These are phyloP conservation scores for Climacteris rufus DNA, from an alignment of 2,113 vertebrate genomes.

Conservation along the genomic window DNA sequence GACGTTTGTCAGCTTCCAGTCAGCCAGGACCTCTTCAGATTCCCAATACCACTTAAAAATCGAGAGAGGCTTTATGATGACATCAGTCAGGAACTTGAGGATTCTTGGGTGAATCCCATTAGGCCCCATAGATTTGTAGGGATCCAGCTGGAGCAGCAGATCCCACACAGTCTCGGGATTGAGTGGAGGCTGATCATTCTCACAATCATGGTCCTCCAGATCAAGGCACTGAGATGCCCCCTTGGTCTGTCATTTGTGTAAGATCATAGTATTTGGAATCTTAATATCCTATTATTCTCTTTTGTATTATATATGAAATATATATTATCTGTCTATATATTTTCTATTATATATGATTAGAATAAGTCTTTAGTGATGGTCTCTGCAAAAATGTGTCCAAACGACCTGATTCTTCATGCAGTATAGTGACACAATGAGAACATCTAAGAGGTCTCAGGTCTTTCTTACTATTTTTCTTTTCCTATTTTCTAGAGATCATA, in stretches of 20 bases:
- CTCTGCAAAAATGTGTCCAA: background rate
- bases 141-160: background rate
- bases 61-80: background rate
- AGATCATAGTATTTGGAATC: background rate
- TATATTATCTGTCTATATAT: too few relatives aligned
- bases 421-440: background rate
- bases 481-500: background rate
- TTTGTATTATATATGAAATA: background rate
- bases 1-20: background rate
- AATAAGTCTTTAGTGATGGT: background rate
- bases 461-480: background rate
- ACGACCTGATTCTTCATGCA: background rate
- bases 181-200: background rate
- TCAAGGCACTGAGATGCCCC: too few relatives aligned
- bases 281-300: background rate
- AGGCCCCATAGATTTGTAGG: background rate
- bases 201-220: background rate
- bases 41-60: background rate
- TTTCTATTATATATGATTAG: background rate
- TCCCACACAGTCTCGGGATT: background rate
- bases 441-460: background rate
- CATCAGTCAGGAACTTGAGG: background rate
- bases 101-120: background rate
- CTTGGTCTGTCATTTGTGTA: background rate
- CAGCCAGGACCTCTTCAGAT: background rate